Evolutionary conservation across 2,113 vertebrate genomes (phyloP), one percentile per base, ranked within the genome.

Genomic region (Sigmodon hispidus): DNA sequence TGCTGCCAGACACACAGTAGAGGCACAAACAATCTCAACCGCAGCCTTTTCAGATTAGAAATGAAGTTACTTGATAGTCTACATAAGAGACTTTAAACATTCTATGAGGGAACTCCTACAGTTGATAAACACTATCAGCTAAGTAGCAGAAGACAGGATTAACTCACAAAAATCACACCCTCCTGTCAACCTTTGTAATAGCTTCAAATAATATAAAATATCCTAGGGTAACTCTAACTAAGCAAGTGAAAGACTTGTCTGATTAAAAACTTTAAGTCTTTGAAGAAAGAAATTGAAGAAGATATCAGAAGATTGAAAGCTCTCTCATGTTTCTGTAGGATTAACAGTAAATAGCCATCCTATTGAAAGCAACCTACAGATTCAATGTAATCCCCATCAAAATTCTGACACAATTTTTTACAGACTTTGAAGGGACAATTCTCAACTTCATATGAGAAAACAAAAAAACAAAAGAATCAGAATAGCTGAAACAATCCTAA

Each of bases 21-120:
- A 26, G 4, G 0, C 26, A 48, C 40, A 34, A 5, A n/a, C 24
- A 55, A 40, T 43, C 16, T 17, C 24, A 26, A 40, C 63, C 61
- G 76, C n/a, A 63, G 34, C 26, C 86, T 92, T 80, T 43, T 72
- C 69, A 89, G 87, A 15, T 70, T 79, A 80, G 76, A 85, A 80
- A 83, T 36, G 65, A 63, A 70, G 40, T 65, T 80, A 31, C 70
- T 55, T 50, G 48, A 21, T 67, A 13, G 9, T 48, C 36, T n/a
- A 55, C 21, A 80, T 55, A 57, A 79, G 48, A 31, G 26, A 76
- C 75, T 29, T 15, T 50, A 77, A 34, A 52, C 9, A 52, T n/a
- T 5, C 84, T 34, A n/a, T 48, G 17, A 70, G 31, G 50, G 77
- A 80, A 80, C 34, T 80, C 77, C 50, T 55, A 22, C 50, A 55